A percentile compares a stretch with the other conserved stretches of the same genome.
phyloP scores from a whole-genome alignment of 1,140 invertebrate genomes.

The Ceratina australensis region DNA sequence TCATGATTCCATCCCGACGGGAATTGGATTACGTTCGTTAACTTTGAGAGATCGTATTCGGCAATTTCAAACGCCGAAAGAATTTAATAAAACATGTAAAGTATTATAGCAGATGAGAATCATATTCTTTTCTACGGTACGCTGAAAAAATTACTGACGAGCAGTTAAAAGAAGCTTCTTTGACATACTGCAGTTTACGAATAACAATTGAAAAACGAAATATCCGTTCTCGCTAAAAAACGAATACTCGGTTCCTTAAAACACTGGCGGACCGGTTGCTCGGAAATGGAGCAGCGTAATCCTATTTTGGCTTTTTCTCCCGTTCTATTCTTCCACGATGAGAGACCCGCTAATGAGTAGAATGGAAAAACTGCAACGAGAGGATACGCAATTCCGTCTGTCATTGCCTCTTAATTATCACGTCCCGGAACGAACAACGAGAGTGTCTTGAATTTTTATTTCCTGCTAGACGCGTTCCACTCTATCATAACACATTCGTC shows the following conservation, averaged over 20 bases:
- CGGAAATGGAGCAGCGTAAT: constrained; percentile 31
- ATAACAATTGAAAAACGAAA: not conserved
- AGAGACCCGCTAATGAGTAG: constrained; percentile 33
- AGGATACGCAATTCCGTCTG: constrained; percentile 38
- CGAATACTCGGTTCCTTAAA: not conserved
- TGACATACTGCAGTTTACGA: too few species aligned
- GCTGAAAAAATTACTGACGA: too few species aligned
- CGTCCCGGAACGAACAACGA: not conserved
- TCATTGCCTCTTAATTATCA: constrained; percentile 33
- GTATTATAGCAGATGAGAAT: too few species aligned
- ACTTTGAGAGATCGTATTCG: not conserved
- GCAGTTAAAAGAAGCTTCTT: too few species aligned
- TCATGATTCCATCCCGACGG: not conserved
- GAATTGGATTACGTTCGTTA: not conserved
- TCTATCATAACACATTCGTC: not conserved
- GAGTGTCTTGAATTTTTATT: constrained; percentile 29
- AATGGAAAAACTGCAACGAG: constrained; percentile 20
- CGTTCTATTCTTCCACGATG: not conserved
- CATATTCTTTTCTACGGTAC: too few species aligned
- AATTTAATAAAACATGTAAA: too few species aligned
- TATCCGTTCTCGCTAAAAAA: not conserved
- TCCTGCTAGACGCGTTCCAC: not conserved
- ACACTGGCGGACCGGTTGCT: not conserved
- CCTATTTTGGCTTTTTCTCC: constrained; percentile 17
- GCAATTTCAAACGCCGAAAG: too few species aligned